Conservation (phyloP, 2,113 vertebrate species). For the Brachyistius frenatus region DNA sequence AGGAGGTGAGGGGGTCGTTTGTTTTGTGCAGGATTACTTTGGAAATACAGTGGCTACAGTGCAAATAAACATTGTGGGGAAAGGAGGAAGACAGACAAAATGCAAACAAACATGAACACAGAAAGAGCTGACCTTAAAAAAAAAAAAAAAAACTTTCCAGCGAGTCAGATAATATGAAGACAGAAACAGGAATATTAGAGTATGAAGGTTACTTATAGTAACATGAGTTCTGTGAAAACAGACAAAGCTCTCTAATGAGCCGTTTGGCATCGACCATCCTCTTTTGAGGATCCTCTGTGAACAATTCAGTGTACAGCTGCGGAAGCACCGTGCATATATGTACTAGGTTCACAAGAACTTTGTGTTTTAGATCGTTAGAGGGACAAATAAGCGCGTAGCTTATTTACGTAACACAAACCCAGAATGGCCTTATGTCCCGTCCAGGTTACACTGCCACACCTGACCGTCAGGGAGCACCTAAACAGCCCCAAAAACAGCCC, state of each 20-base stretch:
- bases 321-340: neutral
- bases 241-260: neutral
- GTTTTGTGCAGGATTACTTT: conserved; percentile 64
- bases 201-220: neutral
- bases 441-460: neutral
- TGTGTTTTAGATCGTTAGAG: neutral
- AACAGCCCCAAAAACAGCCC: neutral
- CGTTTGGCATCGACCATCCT: neutral
- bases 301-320: neutral
- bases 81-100: conserved; percentile 35
- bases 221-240: neutral
- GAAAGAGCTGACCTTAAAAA: conserved; percentile 26
- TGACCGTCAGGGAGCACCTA: neutral
- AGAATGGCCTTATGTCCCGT: neutral
- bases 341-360: neutral
- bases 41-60: conserved; percentile 57
- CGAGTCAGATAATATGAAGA: conserved; percentile 1
- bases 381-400: neutral
- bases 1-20: conserved; percentile 31
- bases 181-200: neutral
- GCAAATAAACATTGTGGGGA: conserved; percentile 56
- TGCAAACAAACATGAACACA: conserved; percentile 19
- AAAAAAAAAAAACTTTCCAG: neutral
- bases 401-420: neutral
- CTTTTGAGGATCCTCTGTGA: neutral